Conservation (phyloP, 2,113 vertebrate species). For the Electrona antarctica region DNA sequence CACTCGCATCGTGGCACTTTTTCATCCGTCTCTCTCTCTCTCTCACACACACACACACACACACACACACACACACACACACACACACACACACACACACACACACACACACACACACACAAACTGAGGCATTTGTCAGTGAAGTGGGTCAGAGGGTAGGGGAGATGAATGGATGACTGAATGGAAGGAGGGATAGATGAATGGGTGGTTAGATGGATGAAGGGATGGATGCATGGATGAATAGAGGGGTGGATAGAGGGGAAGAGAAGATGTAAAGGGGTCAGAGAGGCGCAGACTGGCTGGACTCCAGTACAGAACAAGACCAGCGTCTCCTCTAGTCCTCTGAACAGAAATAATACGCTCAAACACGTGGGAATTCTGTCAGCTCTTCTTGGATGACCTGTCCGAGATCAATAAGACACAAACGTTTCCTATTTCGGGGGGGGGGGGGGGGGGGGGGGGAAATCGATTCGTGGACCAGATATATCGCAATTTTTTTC, state of each 20-base stretch:
- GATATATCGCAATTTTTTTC: no score
- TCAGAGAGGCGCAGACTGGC: constrained; percentile 61
- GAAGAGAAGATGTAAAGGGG: constrained; percentile 69
- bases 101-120: constrained; percentile 35
- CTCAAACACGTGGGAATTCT: neutral
- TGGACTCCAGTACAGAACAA: constrained; percentile 39
- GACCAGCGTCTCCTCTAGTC: constrained; percentile 26
- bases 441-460: no score
- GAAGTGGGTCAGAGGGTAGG: constrained; percentile 74
- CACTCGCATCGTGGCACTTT: neutral
- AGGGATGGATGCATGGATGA: constrained; percentile 53
- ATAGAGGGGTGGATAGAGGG: constrained; percentile 42
- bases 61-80: neutral
- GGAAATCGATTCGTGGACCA: neutral
- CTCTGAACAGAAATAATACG: neutral
- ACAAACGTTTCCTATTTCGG: neutral
- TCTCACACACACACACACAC: constrained; percentile 6
- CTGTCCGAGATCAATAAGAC: neutral
- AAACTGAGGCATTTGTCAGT: constrained; percentile 63
- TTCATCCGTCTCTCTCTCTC: neutral
- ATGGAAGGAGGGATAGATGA: constrained; percentile 63
- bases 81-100: constrained; percentile 16
- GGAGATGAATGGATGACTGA: constrained; percentile 61
- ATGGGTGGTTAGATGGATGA: constrained; percentile 57
- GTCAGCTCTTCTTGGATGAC: neutral